Conservation (phyloP, 2,113 vertebrate species). For the Peromyscus maniculatus region DNA sequence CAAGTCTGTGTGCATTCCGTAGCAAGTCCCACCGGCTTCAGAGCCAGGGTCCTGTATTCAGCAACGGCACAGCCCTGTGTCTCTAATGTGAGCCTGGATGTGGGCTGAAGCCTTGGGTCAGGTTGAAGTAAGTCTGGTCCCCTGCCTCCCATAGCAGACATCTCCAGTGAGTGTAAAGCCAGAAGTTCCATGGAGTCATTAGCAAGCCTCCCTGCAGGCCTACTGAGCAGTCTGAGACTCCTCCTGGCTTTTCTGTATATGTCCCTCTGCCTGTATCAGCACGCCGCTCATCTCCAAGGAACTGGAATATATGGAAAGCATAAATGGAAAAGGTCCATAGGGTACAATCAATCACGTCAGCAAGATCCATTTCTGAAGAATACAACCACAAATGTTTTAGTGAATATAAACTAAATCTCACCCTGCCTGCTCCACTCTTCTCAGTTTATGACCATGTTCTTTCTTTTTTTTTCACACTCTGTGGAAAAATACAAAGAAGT, state of each 20-base stretch:
- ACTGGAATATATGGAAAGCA: not conserved
- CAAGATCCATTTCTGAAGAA: constrained; percentile 5
- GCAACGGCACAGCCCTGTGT: not conserved
- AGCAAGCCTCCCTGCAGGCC: not conserved
- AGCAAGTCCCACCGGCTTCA: not conserved
- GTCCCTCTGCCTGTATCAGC: not conserved
- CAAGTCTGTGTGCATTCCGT: not conserved
- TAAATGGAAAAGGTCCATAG: not conserved
- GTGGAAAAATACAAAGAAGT: constrained; percentile 73
- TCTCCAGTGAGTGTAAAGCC: not conserved
- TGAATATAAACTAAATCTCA: constrained; percentile 62
- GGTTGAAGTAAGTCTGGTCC: not conserved
- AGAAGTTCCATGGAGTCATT: not conserved
- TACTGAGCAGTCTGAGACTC: not conserved
- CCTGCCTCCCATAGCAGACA: not conserved
- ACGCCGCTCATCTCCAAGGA: not conserved
- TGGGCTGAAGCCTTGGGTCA: not conserved
- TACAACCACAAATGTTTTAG: not conserved
- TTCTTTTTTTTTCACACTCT: constrained; percentile 41
- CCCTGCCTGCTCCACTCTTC: constrained; percentile 43
- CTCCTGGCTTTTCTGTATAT: not conserved
- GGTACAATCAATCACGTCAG: constrained; percentile 32
- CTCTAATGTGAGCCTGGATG: not conserved
- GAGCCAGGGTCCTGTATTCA: not conserved
- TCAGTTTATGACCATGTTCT: constrained; percentile 67